Conservation (phyloP, 2,113 vertebrate genomes). For the Setophaga coronata region DNA sequence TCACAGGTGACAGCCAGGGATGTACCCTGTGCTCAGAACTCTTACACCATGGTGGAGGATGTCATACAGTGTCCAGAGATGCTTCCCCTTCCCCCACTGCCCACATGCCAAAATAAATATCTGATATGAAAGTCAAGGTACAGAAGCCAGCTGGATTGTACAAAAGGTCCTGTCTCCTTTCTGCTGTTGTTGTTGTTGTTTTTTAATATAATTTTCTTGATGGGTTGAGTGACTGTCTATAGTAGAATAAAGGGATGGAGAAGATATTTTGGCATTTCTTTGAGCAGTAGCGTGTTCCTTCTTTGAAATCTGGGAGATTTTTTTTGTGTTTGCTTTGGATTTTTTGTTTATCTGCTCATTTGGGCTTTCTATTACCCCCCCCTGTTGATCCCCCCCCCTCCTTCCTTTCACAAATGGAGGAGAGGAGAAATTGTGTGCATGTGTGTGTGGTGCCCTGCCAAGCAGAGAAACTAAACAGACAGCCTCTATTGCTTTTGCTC, state of each 20-base stretch:
- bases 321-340: neutral
- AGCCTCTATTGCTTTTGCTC: conserved; percentile 63
- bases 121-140: conserved; percentile 58
- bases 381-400: too few species aligned
- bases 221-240: conserved; percentile 16
- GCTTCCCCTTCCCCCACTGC: neutral
- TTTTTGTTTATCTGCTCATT: conserved; percentile 38
- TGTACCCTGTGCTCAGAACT: neutral
- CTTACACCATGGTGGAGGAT: neutral
- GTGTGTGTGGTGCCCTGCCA: conserved; percentile 56
- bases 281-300: neutral
- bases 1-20: neutral
- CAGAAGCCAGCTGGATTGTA: conserved; percentile 44
- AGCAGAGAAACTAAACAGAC: conserved; percentile 62
- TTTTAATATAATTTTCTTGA: conserved; percentile 17
- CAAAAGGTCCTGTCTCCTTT: conserved; percentile 17
- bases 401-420: neutral
- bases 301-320: neutral
- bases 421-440: conserved; percentile 48
- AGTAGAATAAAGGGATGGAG: conserved; percentile 7
- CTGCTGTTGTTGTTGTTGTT: neutral
- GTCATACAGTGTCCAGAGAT: conserved; percentile 31
- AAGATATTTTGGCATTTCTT: conserved; percentile 15
- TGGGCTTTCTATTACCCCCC: neutral
- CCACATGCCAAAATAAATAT: conserved; percentile 53